Conservation (phyloP, 2,888 invertebrate species). For the Sisyra terminalis region DNA sequence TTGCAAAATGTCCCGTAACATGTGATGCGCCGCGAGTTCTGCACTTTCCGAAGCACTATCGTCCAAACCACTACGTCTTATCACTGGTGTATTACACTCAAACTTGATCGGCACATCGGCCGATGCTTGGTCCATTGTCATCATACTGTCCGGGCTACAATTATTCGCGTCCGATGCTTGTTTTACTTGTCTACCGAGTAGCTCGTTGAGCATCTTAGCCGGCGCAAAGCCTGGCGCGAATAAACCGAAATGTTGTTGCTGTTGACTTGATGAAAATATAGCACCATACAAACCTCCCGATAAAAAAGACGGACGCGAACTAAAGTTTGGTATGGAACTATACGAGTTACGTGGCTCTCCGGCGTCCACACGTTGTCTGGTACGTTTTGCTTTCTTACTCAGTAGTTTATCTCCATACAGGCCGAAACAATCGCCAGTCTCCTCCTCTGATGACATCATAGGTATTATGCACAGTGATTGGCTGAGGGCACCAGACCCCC, state of each 20-base stretch:
- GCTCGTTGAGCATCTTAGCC: constrained; percentile 83
- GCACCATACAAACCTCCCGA: constrained; percentile 77
- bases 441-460: constrained; percentile 96
- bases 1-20: constrained; percentile 80
- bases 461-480: constrained; percentile 68
- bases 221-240: constrained; percentile 74
- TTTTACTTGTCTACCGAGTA: constrained; percentile 66
- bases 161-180: constrained; percentile 42
- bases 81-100: constrained; percentile 20
- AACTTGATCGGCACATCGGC: constrained; percentile 27
- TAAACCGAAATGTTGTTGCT: constrained; percentile 64
- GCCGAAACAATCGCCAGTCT: constrained; percentile 75
- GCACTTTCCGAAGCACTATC: constrained; percentile 36
- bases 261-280: constrained; percentile 50
- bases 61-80: constrained; percentile 20
- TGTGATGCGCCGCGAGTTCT: constrained; percentile 50
- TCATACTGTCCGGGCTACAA: constrained; percentile 28
- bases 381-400: constrained; percentile 76
- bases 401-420: constrained; percentile 85
- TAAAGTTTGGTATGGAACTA: constrained; percentile 61
- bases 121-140: constrained; percentile 26
- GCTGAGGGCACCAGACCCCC: constrained; percentile 54
- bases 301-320: constrained; percentile 67
- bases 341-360: constrained; percentile 90
- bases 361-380: constrained; percentile 92